Evolutionary conservation across 64 coral and sea anemone genomes (phyloP).

Genomic region (Orbicella faveolata): DNA sequence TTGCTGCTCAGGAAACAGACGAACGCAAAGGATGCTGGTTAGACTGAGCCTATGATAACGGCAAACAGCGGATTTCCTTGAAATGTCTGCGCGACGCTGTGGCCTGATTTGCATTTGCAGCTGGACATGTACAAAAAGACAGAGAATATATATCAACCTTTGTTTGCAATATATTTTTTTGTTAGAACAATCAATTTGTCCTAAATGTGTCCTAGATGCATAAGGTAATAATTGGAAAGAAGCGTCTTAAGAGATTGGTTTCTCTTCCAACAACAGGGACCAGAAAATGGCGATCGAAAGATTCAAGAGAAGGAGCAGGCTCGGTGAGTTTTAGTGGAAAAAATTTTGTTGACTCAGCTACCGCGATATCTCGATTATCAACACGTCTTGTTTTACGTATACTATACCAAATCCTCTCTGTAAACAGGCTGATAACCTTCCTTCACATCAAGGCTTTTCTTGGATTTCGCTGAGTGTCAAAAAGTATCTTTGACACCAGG

Average conservation of each 20-base stretch:
- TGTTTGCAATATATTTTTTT: not conserved
- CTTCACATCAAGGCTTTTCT: not conserved
- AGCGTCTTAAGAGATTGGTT: slow-evolving; percentile 79
- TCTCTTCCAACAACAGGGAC: slow-evolving; percentile 71
- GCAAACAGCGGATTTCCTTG: not conserved
- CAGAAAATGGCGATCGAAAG: slow-evolving; percentile 89
- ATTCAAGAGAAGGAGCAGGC: slow-evolving; percentile 52
- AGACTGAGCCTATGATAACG: not conserved
- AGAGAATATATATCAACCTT: slow-evolving; percentile 1
- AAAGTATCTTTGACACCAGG: not conserved
- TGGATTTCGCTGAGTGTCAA: not conserved
- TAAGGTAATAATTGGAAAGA: slow-evolving; percentile 93
- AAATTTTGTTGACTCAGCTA: not conserved
- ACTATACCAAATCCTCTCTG: not conserved
- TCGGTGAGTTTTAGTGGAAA: slow-evolving; percentile 57
- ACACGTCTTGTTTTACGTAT: not conserved
- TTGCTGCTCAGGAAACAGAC: not conserved
- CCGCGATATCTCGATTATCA: not conserved
- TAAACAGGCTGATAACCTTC: not conserved
- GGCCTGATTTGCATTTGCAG: slow-evolving; percentile 20
- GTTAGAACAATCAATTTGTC: not conserved
- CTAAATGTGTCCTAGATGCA: slow-evolving; percentile 73
- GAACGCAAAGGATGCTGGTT: not conserved
- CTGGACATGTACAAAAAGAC: not conserved
- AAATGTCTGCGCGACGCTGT: slow-evolving; percentile 24